Base-by-base conservation (phyloP, 2,797 vertebrate species). In the Oreochromis mossambicus region DNA sequence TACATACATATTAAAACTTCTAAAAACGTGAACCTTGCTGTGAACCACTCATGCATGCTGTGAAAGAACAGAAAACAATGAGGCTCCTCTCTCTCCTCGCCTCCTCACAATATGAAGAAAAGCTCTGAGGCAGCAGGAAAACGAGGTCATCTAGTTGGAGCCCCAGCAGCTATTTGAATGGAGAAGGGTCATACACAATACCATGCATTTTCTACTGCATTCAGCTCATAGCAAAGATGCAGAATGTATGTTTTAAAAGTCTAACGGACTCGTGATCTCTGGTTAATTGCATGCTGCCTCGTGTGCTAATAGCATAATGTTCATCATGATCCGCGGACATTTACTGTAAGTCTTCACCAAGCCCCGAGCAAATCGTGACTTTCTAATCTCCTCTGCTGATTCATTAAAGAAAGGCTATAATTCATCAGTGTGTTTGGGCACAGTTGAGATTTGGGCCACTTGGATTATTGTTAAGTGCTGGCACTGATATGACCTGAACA, bases 101-200 rank as follows among this genome's bases (percentile, higher is more conserved):
- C 83, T 86, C 83, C 91, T 89, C 48, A 34, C 78, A 86, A 79
- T 84, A 85, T 80, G 78, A 87, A 89, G 80, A 70, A 56, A 87
- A 82, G 83, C 83, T 93, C 68, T n/a, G 48, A 87, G 92, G 91
- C 91, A 77, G 68, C 70, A 55, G 15, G 77, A 78, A 93, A 95
- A 95, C 41, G 17, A 92, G 92, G 93, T 93, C 93, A 93, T 89
- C 48, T 68, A 78, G 81, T 84, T 80, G 21, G 80, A 89, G 79
- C 73, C 73, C 32, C 26, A 91, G 88, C 85, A 89, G 85, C 88
- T 86, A 85, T 88, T 80, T 95, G 88, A 94, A 94, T 92, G 68
- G 86, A 89, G 58, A 80, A 32, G 78, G 80, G 78, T 24, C 75
- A 46, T 52, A 32, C 63, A 92, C 86, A 90, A 90, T 81, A 46